Conservation (phyloP, 2,113 vertebrate genomes). For the Catharus bicknelli region DNA sequence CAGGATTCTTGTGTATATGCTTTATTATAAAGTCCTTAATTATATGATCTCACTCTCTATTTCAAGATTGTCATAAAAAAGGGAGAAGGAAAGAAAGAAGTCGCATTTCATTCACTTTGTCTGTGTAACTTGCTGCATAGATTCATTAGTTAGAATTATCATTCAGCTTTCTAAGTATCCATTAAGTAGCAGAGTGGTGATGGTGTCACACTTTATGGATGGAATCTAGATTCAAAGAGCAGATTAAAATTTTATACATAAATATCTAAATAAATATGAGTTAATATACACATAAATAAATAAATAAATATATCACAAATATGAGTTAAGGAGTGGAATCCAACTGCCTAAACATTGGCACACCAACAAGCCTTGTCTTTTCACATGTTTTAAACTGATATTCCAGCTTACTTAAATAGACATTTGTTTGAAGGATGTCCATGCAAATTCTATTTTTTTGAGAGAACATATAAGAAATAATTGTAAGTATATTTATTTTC, state of each 20-base stretch:
- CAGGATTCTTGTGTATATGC: neutral
- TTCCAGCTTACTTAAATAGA: neutral
- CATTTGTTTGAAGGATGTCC: neutral
- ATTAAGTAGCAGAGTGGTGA: neutral
- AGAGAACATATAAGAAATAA: neutral
- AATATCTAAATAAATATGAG: neutral
- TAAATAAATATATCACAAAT: no score
- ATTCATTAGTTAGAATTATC: neutral
- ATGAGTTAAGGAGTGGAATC: neutral
- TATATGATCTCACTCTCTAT: neutral
- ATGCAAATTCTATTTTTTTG: neutral
- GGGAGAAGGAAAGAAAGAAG: neutral
- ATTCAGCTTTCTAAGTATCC: neutral
- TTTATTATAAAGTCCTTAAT: neutral
- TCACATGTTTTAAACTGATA: accelerated
- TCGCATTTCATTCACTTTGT: neutral
- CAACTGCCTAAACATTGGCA: neutral
- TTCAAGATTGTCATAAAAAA: neutral
- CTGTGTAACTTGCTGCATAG: neutral
- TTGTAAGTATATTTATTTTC: neutral
- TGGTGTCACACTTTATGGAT: neutral
- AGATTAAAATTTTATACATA: neutral
- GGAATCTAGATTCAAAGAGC: neutral
- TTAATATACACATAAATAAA: no score
- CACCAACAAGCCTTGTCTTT: neutral